Conservation (phyloP, 2,888 invertebrate genomes). For the Sicus ferrugineus region DNA sequence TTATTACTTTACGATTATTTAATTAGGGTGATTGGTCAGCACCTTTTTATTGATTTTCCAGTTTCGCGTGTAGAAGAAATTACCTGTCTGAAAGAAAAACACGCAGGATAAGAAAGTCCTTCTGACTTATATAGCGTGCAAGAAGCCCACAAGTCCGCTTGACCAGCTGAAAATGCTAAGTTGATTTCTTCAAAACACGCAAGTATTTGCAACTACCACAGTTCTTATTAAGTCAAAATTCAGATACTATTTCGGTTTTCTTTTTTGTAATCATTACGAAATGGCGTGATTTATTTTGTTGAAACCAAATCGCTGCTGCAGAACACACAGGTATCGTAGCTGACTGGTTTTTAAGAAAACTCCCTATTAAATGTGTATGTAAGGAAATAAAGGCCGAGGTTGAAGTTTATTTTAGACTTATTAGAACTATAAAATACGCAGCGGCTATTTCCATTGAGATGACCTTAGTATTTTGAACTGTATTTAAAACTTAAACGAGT, state of each 20-base stretch:
- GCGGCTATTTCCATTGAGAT: background rate
- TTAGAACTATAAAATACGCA: background rate
- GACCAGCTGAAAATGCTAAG: constrained; percentile 20
- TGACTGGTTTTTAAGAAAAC: too few relatives aligned
- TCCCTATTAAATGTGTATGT: too few relatives aligned
- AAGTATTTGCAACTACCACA: too few relatives aligned
- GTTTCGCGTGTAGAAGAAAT: background rate
- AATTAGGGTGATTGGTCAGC: background rate
- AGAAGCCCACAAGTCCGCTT: background rate
- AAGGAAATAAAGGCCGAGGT: background rate
- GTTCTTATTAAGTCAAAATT: too few relatives aligned
- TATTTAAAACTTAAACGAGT: background rate
- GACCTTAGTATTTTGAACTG: background rate
- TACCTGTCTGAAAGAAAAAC: constrained; percentile 2
- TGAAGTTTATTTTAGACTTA: background rate
- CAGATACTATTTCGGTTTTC: too few relatives aligned
- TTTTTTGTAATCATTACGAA: too few relatives aligned
- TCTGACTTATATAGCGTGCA: background rate
- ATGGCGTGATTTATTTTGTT: too few relatives aligned
- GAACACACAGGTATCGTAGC: too few relatives aligned
- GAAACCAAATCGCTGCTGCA: too few relatives aligned
- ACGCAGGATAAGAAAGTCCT: background rate
- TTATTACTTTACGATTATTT: background rate
- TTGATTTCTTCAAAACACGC: background rate
- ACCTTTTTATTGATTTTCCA: background rate